Evolutionary conservation across 2,888 invertebrate genomes (phyloP).

Genomic region (Hedya salicella): DNA sequence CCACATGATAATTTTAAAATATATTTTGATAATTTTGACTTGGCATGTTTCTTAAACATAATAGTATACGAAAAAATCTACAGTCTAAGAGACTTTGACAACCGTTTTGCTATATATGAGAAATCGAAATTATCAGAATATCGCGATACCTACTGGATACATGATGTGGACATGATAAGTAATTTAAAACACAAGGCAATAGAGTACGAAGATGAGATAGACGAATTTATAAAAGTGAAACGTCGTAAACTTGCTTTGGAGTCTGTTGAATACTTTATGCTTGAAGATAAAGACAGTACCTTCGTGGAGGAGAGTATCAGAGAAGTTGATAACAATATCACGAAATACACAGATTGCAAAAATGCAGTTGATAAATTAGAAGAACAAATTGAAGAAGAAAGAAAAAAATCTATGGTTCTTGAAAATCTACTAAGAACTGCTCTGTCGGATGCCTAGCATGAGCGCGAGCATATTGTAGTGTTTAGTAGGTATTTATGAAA

Average conservation of each 20-base stretch:
- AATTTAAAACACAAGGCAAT: slow-evolving; percentile 71
- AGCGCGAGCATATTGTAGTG: slow-evolving; percentile 43
- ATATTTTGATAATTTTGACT: slow-evolving; percentile 75
- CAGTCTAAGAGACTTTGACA: slow-evolving; percentile 73
- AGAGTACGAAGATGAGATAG: slow-evolving; percentile 70
- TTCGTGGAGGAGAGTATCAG: slow-evolving; percentile 70
- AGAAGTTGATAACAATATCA: slow-evolving; percentile 65
- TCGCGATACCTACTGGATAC: slow-evolving; percentile 86
- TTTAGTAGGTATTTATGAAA: slow-evolving; percentile 48
- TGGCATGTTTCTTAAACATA: slow-evolving; percentile 83
- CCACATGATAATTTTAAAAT: slow-evolving; percentile 66
- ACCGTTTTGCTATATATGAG: slow-evolving; percentile 84
- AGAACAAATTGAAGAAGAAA: slow-evolving; percentile 74
- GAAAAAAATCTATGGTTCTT: slow-evolving; percentile 74
- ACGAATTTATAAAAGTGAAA: slow-evolving; percentile 69
- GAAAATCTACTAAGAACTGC: slow-evolving; percentile 79
- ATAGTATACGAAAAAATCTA: slow-evolving; percentile 83
- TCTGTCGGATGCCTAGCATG: slow-evolving; percentile 62
- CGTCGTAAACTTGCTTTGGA: slow-evolving; percentile 73
- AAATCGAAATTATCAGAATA: slow-evolving; percentile 81
- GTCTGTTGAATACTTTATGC: slow-evolving; percentile 69
- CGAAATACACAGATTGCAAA: slow-evolving; percentile 65
- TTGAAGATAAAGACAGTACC: slow-evolving; percentile 73
- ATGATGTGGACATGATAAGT: slow-evolving; percentile 64
- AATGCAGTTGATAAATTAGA: slow-evolving; percentile 78